These are phyloP conservation scores for Nephrotoma appendiculata DNA, from an alignment of 2,888 invertebrate species.

Conservation along the genomic window DNA sequence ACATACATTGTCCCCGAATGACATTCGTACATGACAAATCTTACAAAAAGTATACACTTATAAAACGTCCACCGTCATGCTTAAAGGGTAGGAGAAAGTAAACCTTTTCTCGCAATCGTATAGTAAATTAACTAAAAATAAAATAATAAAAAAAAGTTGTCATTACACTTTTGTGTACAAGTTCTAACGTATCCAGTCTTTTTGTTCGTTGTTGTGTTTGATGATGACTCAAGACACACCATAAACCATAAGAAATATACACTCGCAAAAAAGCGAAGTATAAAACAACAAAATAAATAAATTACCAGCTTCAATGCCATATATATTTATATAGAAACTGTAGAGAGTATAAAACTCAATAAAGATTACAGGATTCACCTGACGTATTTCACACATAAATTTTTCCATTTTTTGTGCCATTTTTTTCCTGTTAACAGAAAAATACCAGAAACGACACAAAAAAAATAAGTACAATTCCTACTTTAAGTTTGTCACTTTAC, in stretches of 20 bases:
- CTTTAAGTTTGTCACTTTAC: not conserved
- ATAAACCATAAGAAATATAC: not conserved
- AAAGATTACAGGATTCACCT: not conserved
- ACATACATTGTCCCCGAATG: not conserved
- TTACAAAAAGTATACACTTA: not conserved
- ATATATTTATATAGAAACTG: not conserved
- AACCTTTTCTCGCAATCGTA: not conserved
- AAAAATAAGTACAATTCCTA: not conserved
- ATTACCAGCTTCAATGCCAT: not conserved
- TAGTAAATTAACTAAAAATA: not conserved
- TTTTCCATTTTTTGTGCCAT: not conserved
- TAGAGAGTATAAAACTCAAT: not conserved
- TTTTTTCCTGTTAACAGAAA: not conserved
- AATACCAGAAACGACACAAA: not conserved
- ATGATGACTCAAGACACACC: not conserved
- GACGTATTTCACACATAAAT: not conserved
- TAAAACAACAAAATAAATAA: not conserved
- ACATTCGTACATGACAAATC: not conserved
- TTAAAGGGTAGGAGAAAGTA: not conserved
- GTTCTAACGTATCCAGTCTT: not conserved
- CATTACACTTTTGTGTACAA: not conserved
- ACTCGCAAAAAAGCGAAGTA: not conserved
- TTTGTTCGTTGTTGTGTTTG: not conserved
- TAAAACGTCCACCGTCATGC: not conserved
- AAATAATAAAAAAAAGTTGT: not conserved